Evolutionary conservation across 2,888 invertebrate genomes (phyloP), one percentile per base, ranked within the genome.

Genomic region (Opisthograptis luteolata): DNA sequence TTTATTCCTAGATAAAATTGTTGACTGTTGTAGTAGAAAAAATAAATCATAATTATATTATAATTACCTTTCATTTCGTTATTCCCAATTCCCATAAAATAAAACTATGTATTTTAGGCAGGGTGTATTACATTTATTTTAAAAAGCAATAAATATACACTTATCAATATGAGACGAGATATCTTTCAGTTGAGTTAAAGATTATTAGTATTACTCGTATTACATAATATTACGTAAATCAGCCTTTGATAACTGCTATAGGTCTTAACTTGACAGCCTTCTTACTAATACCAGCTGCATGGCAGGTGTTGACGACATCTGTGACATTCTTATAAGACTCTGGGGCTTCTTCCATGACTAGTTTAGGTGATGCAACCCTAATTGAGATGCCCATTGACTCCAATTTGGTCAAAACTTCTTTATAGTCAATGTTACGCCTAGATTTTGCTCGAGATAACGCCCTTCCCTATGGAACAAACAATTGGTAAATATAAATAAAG

Each of bases 261-360:
- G 99, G 99, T 66, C 98, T 92, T 68, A 99, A 91, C 87, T 99
- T 99, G 27, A 99, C 96, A 70, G 97, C 95, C 81, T 99, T 99
- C 79, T 97, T 97, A 73, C 98, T 98, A 50, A 99, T 98, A 9
- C 99, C 99, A 24, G 98, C 99, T 13, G 95, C 95, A 80, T 99
- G 98, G 72, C 99, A 99, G 2, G 99, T 99, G 80, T 99, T 94
- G 0, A 99, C 99, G 5, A 99, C 99, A 91, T 99, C 99, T 0
- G 98, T 99, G 0, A 99, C 99, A 91, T 99, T 98, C 88, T 99
- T 99, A 84, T 99, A 99, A 0, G 99, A 99, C 76, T 99, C 98
- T 0, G 99, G 99, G 2, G 99, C 98, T 91, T 99, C 99, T 89
- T 99, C 99, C 99, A 99, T 99, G 0, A 99, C 99, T 51, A 99